Conservation (phyloP, 1,140 invertebrate genomes). For the Drosophila ambigua region DNA sequence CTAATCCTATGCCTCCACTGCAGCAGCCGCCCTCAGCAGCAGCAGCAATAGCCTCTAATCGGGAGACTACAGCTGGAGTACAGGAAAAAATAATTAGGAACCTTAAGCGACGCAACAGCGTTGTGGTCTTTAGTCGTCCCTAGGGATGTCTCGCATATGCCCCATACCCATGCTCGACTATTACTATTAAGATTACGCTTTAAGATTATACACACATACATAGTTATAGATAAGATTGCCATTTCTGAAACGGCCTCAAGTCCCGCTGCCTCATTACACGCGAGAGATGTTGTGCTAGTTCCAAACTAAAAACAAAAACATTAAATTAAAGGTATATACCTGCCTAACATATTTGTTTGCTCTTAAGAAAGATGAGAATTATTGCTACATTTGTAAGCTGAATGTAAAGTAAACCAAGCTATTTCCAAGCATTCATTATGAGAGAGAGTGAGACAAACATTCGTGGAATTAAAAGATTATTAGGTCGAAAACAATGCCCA, state of each 20-base stretch:
- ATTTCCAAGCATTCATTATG: no score
- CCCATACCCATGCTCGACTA: no score
- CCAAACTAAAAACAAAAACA: constrained; percentile 17
- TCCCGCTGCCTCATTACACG: neutral
- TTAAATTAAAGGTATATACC: neutral
- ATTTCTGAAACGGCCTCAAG: no score
- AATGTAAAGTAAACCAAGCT: no score
- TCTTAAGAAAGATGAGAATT: neutral
- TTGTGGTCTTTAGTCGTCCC: constrained; percentile 8
- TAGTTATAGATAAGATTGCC: no score
- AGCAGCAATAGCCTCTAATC: neutral
- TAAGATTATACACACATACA: no score
- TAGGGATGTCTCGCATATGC: neutral
- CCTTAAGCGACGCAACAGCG: constrained; percentile 39
- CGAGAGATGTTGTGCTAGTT: constrained; percentile 20
- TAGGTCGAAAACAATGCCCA: no score
- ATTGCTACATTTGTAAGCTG: constrained; percentile 41
- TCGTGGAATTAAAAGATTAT: neutral
- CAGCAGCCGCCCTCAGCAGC: neutral
- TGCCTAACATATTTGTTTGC: neutral
- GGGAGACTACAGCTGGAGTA: neutral
- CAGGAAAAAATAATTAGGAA: constrained; percentile 18
- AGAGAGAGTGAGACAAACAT: neutral
- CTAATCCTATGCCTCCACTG: no score
- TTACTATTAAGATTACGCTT: neutral